Conservation (phyloP, 2,888 invertebrate species). For the Beris morrisii region DNA sequence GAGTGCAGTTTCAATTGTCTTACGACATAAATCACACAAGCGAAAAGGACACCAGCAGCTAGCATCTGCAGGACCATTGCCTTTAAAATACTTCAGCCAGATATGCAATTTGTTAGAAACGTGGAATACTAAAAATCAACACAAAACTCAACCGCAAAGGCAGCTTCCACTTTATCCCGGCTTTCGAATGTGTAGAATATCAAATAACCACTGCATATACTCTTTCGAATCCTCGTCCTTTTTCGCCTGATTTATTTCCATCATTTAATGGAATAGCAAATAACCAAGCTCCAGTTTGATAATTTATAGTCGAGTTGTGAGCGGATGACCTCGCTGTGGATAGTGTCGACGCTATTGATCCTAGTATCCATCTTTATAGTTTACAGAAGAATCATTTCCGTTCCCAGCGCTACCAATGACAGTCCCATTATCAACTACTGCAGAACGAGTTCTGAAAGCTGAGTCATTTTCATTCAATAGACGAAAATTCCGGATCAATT, state of each 20-base stretch:
- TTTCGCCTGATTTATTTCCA: slow-evolving; percentile 31
- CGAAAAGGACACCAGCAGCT: no score
- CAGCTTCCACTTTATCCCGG: slow-evolving; percentile 20
- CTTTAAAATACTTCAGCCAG: not conserved
- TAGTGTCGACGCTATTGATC: no score
- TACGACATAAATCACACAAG: no score
- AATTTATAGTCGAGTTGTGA: slow-evolving; percentile 6
- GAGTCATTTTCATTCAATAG: slow-evolving; percentile 7
- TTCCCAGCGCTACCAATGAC: not conserved
- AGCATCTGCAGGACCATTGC: not conserved
- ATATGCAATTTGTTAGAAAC: slow-evolving; percentile 21
- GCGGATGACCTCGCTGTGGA: no score
- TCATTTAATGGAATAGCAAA: slow-evolving; percentile 29
- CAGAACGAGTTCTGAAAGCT: no score
- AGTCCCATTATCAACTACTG: slow-evolving; percentile 6
- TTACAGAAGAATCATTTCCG: not conserved
- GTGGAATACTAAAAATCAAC: slow-evolving; percentile 8
- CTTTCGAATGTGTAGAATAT: slow-evolving; percentile 24
- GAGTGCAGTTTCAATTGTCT: no score
- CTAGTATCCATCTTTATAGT: no score
- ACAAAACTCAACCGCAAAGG: slow-evolving; percentile 8
- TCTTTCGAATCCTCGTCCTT: no score
- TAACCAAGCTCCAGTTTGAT: slow-evolving; percentile 15
- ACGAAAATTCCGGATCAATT: slow-evolving; percentile 29
- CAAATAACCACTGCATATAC: slow-evolving; percentile 19